These are phyloP conservation scores for Cerceris ruficornis DNA, from an alignment of 2,888 invertebrate genomes.

Conservation along the genomic window DNA sequence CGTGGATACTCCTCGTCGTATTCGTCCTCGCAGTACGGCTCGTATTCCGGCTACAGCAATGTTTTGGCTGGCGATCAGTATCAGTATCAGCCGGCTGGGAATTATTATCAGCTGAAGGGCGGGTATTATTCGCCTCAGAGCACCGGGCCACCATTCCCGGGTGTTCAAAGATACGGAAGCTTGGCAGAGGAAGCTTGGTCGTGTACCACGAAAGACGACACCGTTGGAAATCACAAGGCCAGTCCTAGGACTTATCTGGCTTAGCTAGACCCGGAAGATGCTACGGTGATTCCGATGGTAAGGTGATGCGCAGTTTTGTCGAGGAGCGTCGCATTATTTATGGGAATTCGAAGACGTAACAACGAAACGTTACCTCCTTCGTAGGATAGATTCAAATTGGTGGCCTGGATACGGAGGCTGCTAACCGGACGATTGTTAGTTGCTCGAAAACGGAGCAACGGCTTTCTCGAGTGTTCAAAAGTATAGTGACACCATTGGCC, in stretches of 20 bases:
- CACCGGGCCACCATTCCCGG: slow-evolving; percentile 75
- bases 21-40: slow-evolving; percentile 77
- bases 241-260: slow-evolving; percentile 62
- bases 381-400: background rate
- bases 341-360: background rate
- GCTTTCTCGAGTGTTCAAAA: background rate
- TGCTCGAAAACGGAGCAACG: background rate
- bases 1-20: slow-evolving; percentile 79
- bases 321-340: background rate
- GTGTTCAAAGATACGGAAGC: slow-evolving; percentile 78
- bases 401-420: background rate
- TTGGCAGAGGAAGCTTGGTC: slow-evolving; percentile 78
- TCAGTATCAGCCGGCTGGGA: slow-evolving; percentile 68
- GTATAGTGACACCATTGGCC: background rate
- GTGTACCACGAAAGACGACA: slow-evolving; percentile 69
- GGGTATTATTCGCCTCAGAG: slow-evolving; percentile 80
- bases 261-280: slow-evolving; percentile 27
- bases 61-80: slow-evolving; percentile 73
- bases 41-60: slow-evolving; percentile 78
- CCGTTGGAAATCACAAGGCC: slow-evolving; percentile 38
- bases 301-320: background rate
- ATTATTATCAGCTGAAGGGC: slow-evolving; percentile 76
- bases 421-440: background rate
- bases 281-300: background rate
- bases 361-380: background rate